Conservation (phyloP, 1,140 invertebrate genomes). For the Maniola jurtina region DNA sequence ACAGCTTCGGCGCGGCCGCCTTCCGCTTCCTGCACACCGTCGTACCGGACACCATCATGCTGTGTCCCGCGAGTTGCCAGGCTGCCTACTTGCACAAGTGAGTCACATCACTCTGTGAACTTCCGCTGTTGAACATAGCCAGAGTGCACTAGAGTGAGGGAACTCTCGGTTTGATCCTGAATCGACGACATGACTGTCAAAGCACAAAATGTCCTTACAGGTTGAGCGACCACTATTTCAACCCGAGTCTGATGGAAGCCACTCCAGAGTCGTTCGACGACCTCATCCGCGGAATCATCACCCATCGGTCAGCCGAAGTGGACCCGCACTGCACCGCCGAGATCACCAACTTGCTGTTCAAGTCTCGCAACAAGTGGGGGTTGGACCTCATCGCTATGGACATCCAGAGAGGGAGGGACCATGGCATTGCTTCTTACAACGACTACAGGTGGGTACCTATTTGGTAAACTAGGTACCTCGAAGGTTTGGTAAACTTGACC, state of each 20-base stretch:
- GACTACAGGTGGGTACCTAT: constrained; percentile 54
- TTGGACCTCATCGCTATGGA: constrained; percentile 86
- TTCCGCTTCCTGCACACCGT: constrained; percentile 83
- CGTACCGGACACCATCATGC: constrained; percentile 71
- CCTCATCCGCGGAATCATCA: constrained; percentile 57
- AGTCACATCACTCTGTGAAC: neutral
- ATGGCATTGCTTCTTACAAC: constrained; percentile 82
- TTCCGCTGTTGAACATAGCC: neutral
- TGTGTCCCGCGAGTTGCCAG: constrained; percentile 48
- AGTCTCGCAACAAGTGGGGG: constrained; percentile 80
- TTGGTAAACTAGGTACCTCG: no score
- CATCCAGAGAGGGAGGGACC: constrained; percentile 85
- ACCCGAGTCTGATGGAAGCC: constrained; percentile 63
- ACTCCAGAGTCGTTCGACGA: constrained; percentile 60
- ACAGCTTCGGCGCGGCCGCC: constrained; percentile 82
- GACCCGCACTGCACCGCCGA: constrained; percentile 88
- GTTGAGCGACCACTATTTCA: constrained; percentile 70
- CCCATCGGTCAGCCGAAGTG: constrained; percentile 67
- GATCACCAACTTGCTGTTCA: constrained; percentile 91
- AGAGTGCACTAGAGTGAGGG: neutral
- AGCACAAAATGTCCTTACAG: constrained; percentile 42
- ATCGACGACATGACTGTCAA: no score
- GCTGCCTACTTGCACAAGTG: constrained; percentile 57
- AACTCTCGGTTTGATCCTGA: no score
- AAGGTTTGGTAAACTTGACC: no score